Evolutionary conservation across 2,113 vertebrate genomes (phyloP).

Genomic region (Puffinus mauretanicus): DNA sequence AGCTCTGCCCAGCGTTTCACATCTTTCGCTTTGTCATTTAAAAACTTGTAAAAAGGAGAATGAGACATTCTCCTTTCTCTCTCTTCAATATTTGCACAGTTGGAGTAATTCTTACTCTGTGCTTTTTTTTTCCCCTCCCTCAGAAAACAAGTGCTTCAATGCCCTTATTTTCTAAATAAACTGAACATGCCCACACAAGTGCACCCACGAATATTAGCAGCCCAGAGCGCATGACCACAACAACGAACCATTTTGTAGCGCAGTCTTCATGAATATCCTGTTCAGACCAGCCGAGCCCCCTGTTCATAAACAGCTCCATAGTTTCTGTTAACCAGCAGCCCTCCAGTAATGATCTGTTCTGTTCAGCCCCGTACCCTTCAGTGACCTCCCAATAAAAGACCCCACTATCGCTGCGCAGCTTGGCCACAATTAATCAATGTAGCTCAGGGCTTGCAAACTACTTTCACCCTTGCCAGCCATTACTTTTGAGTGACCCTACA

Average conservation of each 20-base stretch:
- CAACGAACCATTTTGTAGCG: conserved; percentile 34
- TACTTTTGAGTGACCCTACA: conserved; percentile 20
- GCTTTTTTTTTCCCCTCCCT: neutral
- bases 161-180: conserved; percentile 68
- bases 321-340: conserved; percentile 52
- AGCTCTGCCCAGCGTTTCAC: neutral
- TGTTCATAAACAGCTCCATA: conserved; percentile 58
- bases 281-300: conserved; percentile 36
- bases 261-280: conserved; percentile 56
- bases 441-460: conserved; percentile 38
- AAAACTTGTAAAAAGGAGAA: conserved; percentile 32
- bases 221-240: conserved; percentile 55
- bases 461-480: conserved; percentile 37
- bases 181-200: conserved; percentile 63
- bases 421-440: conserved; percentile 49
- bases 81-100: conserved; percentile 53
- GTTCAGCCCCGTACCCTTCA: conserved; percentile 40
- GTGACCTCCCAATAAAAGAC: conserved; percentile 60
- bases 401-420: conserved; percentile 15
- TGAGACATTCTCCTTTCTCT: conserved; percentile 22
- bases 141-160: conserved; percentile 63
- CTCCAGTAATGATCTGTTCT: conserved; percentile 19
- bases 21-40: conserved; percentile 45
- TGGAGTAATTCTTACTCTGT: conserved; percentile 28
- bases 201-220: conserved; percentile 52